Percentiles rank a stretch among this genome's conserved stretches.
Evolutionary conservation across 1,140 invertebrate species (phyloP).

Genomic region (Drosophila triauraria): DNA sequence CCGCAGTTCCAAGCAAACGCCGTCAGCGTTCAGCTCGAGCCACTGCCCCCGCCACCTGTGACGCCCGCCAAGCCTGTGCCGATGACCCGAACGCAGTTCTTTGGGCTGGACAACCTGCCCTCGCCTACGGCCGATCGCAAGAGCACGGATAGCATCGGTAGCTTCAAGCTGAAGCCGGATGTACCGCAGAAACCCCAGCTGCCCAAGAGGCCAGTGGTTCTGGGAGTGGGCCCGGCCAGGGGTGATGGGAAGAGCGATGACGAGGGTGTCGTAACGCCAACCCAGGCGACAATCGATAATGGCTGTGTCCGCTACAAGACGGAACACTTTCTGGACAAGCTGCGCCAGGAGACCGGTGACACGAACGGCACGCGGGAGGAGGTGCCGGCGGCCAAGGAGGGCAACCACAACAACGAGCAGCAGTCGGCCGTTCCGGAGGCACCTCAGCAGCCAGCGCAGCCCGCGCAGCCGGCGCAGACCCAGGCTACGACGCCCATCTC

Average conservation of each 20-base stretch:
- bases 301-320: conserved; percentile 67
- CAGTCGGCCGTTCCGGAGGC: conserved; percentile 13
- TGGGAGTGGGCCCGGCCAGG: conserved; percentile 45
- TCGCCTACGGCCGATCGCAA: conserved; percentile 80
- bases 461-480: conserved; percentile 16
- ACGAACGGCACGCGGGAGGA: conserved; percentile 66
- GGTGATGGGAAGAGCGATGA: conserved; percentile 72
- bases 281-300: conserved; percentile 65
- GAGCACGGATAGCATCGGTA: conserved; percentile 74
- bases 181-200: conserved; percentile 77
- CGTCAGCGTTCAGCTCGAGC: conserved; percentile 54
- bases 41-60: conserved; percentile 56
- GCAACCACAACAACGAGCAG: conserved; percentile 55
- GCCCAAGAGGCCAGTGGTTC: conserved; percentile 73
- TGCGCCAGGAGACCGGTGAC: conserved; percentile 70
- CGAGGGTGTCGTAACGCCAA: conserved; percentile 62
- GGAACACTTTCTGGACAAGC: conserved; percentile 73
- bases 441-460: conserved; percentile 10
- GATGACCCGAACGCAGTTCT: conserved; percentile 82
- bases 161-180: conserved; percentile 79
- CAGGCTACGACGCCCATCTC: conserved; percentile 78
- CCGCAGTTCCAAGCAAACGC: conserved; percentile 59
- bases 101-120: conserved; percentile 76
- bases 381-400: conserved; percentile 33
- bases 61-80: conserved; percentile 80